Evolutionary conservation across 2,888 invertebrate genomes (phyloP).

Genomic region (Sphaeridia pumilis): DNA sequence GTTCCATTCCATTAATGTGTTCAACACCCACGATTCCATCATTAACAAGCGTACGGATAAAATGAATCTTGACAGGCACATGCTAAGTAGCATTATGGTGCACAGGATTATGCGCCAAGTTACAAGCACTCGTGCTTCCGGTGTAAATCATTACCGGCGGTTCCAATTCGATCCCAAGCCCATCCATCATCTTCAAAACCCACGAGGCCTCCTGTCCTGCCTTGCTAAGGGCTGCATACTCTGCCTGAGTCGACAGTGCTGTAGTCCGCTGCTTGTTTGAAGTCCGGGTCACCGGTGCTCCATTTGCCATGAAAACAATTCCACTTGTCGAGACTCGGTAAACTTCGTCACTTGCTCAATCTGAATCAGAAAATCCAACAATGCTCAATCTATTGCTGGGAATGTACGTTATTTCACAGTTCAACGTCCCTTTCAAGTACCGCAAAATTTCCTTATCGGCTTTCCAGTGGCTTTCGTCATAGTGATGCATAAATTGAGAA

Average conservation of each 20-base stretch:
- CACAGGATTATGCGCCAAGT: slow-evolving; percentile 27
- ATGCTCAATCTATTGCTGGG: not conserved
- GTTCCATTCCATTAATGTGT: not conserved
- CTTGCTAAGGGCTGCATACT: slow-evolving; percentile 23
- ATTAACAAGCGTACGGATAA: slow-evolving; percentile 1
- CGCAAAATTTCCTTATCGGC: slow-evolving; percentile 24
- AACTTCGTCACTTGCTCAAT: slow-evolving; percentile 23
- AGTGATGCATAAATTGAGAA: slow-evolving; percentile 26
- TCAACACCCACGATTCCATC: not conserved
- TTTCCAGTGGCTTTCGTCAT: slow-evolving; percentile 22
- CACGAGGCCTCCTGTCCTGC: slow-evolving; percentile 22
- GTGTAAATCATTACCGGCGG: not conserved
- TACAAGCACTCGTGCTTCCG: slow-evolving; percentile 29
- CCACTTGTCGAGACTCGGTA: slow-evolving; percentile 22
- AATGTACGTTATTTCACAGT: not conserved
- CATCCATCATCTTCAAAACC: slow-evolving; percentile 17
- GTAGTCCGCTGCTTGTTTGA: slow-evolving; percentile 24
- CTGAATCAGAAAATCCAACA: slow-evolving; percentile 25
- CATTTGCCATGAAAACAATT: slow-evolving; percentile 13
- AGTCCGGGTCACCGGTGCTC: slow-evolving; percentile 20
- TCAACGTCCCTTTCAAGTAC: slow-evolving; percentile 19
- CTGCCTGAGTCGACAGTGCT: slow-evolving; percentile 26
- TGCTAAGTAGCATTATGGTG: slow-evolving; percentile 31
- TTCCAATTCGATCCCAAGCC: slow-evolving; percentile 6
- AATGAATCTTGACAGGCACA: slow-evolving; percentile 29